phyloP scores from a whole-genome alignment of 2,113 vertebrate genomes.

The Campylomormyrus tamandua region DNA sequence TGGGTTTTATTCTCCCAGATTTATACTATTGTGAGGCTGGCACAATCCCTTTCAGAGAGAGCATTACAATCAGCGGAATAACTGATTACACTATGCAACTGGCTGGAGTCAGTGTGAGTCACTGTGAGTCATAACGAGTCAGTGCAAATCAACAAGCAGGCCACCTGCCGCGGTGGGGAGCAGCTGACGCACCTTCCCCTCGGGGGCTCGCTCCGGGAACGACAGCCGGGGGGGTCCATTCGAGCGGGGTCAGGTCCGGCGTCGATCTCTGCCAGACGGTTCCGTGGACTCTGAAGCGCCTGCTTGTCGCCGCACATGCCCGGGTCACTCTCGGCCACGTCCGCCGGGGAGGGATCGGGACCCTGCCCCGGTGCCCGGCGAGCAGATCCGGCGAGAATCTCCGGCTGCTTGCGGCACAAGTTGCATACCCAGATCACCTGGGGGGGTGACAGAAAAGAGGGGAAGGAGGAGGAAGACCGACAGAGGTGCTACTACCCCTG shows the following conservation, averaged over 20 bases:
- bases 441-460: background rate
- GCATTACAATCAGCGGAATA: background rate
- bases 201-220: constrained; percentile 90
- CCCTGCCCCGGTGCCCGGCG: constrained; percentile 84
- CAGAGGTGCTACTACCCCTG: background rate
- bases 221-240: constrained; percentile 54
- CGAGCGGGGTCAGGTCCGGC: constrained; percentile 54
- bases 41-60: background rate
- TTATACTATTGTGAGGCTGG: background rate
- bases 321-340: constrained; percentile 82
- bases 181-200: constrained; percentile 72
- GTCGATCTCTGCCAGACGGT: constrained; percentile 63
- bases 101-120: background rate
- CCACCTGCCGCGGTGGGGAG: background rate
- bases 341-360: constrained; percentile 65
- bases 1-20: background rate
- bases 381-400: constrained; percentile 90
- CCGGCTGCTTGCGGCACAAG: constrained; percentile 97
- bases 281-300: constrained; percentile 77
- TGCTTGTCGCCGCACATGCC: constrained; percentile 81
- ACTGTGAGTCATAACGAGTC: background rate
- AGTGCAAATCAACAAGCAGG: background rate
- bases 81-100: background rate
- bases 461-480: background rate
- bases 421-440: constrained; percentile 99